Evolutionary conservation across 2,113 vertebrate species (phyloP), one percentile per base, ranked within the genome.

Genomic region (Sigmodon hispidus): DNA sequence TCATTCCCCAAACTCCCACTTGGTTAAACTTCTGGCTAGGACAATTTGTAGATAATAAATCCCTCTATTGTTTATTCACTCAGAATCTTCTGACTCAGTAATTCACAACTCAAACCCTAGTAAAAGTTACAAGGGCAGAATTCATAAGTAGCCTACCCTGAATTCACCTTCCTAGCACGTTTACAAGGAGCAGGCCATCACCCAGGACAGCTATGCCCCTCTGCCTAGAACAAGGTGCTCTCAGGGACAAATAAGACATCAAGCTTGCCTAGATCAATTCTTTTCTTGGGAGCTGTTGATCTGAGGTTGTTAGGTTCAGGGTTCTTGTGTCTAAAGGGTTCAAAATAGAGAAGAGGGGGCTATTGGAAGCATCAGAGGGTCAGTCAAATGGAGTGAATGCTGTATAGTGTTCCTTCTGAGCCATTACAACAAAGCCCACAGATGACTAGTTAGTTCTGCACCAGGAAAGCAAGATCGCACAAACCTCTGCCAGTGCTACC

Each of bases 341-440:
- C n/a, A 70, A 34, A 85, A 29, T 45, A 15, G 16, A 77, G 43
- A 52, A 89, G 87, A 80, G 5, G 55, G 29, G 3, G 36, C 22
- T 5, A 9, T 76, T 95, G 72, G 50, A 80, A 91, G 52, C 48
- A 61, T 45, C 45, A 31, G 13, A 43, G 87, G 29, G 1, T 16
- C 43, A n/a, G 40, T 13, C 87, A 85, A 95, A 80, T 59, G 43
- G 43, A 95, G 91, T 80, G 69, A 96, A 67, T 19, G 5, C 15
- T 77, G 40, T 15, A 70, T 15, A 48, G 73, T 83, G 87, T 85
- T 94, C 36, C 94, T 93, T 93, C 50, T 87, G 79, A 84, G 70
- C 12, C 2, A 67, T 13, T 81, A 15, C 16, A 85, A 70, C n/a
- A 76, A 87, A 95, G 72, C 65, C 52, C 75, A 89, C 19, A 63